Conservation (phyloP, 1,140 invertebrate genomes). For the Samia ricini region DNA sequence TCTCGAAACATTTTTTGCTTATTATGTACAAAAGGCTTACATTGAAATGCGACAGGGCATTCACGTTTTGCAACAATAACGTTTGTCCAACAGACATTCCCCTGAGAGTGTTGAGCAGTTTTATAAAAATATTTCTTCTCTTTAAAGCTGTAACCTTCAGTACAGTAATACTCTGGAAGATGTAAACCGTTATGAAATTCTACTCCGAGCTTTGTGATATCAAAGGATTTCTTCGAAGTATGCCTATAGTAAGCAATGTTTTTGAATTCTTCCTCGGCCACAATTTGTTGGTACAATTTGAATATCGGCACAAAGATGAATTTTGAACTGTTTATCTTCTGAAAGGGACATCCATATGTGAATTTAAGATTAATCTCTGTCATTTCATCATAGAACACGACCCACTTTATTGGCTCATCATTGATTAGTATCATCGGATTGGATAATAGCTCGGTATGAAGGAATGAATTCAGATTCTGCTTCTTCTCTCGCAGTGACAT, state of each 20-base stretch:
- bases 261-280: constrained; percentile 58
- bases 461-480: constrained; percentile 51
- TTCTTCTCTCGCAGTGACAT: constrained; percentile 72
- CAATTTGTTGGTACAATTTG: constrained; percentile 66
- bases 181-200: constrained; percentile 40
- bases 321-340: constrained; percentile 68
- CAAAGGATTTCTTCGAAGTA: constrained; percentile 19
- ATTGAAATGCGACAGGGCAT: constrained; percentile 67
- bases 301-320: constrained; percentile 72
- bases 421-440: constrained; percentile 57
- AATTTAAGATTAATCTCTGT: constrained; percentile 43
- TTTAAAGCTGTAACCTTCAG: constrained; percentile 50
- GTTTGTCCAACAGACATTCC: constrained; percentile 44
- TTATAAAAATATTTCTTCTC: constrained; percentile 62
- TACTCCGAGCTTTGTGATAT: constrained; percentile 29
- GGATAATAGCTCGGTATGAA: constrained; percentile 53
- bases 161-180: constrained; percentile 44
- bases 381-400: constrained; percentile 32
- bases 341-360: constrained; percentile 59
- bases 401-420: constrained; percentile 54
- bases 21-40: constrained; percentile 64
- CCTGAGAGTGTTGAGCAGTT: constrained; percentile 42
- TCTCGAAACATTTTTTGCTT: constrained; percentile 58
- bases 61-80: constrained; percentile 58
- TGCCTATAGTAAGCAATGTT: constrained; percentile 46